A percentile compares a stretch with the other conserved stretches of the same genome.
phyloP scores from a whole-genome alignment of 2,888 invertebrate species.

The Tetropium fuscum region DNA sequence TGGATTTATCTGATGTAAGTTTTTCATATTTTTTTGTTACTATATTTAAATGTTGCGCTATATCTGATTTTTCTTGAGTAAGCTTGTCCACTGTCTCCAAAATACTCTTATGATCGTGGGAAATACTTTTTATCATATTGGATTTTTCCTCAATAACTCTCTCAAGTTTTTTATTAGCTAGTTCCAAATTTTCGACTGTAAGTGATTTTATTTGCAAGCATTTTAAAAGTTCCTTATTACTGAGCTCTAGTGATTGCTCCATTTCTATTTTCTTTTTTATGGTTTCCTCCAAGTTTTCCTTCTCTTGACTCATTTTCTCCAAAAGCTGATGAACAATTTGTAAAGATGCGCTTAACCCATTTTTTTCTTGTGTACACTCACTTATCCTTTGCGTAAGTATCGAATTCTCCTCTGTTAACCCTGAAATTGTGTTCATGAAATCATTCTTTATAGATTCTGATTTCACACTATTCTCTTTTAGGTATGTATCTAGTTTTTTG shows the following conservation, averaged over 20 bases:
- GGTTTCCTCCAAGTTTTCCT: conserved; percentile 20
- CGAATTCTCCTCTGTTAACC: not conserved
- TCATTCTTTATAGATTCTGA: conserved; percentile 25
- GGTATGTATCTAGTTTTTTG: not conserved
- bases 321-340: not conserved
- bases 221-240: conserved; percentile 5
- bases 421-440: not conserved
- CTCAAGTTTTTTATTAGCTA: conserved; percentile 24
- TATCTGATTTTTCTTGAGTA: conserved; percentile 39
- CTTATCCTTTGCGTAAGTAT: not conserved
- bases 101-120: conserved; percentile 36
- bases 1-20: conserved; percentile 29
- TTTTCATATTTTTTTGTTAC: conserved; percentile 39
- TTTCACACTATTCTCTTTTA: conserved; percentile 30
- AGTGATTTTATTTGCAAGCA: conserved; percentile 33
- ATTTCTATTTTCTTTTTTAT: conserved; percentile 2
- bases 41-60: conserved; percentile 34
- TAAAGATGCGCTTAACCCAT: not conserved
- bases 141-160: conserved; percentile 31
- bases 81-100: conserved; percentile 41
- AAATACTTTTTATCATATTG: conserved; percentile 28
- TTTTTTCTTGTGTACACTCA: not conserved
- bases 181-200: conserved; percentile 25
- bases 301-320: not conserved
- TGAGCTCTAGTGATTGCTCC: not conserved